Evolutionary conservation across 2,888 invertebrate genomes (phyloP).

Genomic region (Harpagoxenus sublaevis): DNA sequence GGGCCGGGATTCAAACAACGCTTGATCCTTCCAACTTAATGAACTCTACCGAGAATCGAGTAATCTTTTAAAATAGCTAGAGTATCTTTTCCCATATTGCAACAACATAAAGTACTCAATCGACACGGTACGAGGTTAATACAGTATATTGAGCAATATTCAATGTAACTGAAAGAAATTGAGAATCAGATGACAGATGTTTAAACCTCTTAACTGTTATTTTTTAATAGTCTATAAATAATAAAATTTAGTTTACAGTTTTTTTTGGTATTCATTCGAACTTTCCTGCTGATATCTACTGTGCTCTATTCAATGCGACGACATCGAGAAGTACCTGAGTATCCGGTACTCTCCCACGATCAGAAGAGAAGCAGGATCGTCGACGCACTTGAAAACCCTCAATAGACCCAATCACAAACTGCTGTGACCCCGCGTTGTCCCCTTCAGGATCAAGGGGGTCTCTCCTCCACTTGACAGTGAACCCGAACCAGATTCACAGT

Average conservation of each 20-base stretch:
- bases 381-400: conserved; percentile 78
- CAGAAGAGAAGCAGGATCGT: conserved; percentile 72
- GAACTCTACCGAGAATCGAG: conserved; percentile 21
- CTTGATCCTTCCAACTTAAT: conserved; percentile 20
- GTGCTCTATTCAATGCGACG: conserved; percentile 23
- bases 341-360: conserved; percentile 78
- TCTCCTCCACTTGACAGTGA: conserved; percentile 61
- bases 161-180: not conserved
- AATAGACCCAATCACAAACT: conserved; percentile 83
- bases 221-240: not conserved
- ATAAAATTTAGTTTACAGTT: not conserved
- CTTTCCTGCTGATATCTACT: conserved; percentile 3
- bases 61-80: not conserved
- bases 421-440: conserved; percentile 77
- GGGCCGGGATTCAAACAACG: conserved; percentile 5
- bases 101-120: not conserved
- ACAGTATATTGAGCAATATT: not conserved
- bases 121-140: not conserved
- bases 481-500: conserved; percentile 78
- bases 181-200: not conserved
- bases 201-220: not conserved
- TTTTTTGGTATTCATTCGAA: not conserved
- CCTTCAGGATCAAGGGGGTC: conserved; percentile 72
- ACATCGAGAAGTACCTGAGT: conserved; percentile 62
- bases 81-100: conserved; percentile 21